Conservation (phyloP, 30 jellyfish, hydroid and myxozoan genomes). For the Clytia hemisphaerica region DNA sequence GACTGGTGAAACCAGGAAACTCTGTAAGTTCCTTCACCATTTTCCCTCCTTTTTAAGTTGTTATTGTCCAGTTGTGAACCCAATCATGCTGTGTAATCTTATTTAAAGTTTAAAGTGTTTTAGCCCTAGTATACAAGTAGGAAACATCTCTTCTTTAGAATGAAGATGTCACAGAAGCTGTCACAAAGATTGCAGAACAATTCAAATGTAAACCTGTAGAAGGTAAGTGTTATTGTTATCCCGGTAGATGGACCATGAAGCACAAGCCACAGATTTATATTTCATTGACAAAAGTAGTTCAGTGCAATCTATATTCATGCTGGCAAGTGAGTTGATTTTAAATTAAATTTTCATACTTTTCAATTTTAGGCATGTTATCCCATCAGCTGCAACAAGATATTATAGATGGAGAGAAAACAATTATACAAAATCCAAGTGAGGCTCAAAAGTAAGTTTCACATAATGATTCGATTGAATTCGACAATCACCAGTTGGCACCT, state of each 20-base stretch:
- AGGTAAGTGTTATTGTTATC: conserved; percentile 66
- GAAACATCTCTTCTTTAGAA: conserved; percentile 32
- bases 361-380: conserved; percentile 77
- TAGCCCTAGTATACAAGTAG: not conserved
- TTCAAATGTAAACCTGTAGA: conserved; percentile 97
- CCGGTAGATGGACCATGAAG: too few species aligned
- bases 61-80: not conserved
- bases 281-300: not conserved
- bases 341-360: not conserved
- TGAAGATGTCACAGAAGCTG: conserved; percentile 70
- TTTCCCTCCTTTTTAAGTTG: not conserved
- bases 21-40: conserved; percentile 26
- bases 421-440: conserved; percentile 89
- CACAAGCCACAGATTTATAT: not conserved
- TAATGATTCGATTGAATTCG: too few species aligned
- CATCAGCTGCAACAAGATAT: conserved; percentile 68
- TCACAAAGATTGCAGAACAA: conserved; percentile 79
- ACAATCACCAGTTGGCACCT: too few species aligned
- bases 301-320: not conserved
- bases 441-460: conserved; percentile 70
- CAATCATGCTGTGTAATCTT: not conserved
- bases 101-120: too few species aligned
- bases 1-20: conserved; percentile 92
- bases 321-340: not conserved
- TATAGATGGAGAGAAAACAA: conserved; percentile 89